A percentile compares a stretch with the other conserved stretches of the same genome.
phyloP scores from a whole-genome alignment of 2,113 vertebrate species.

The Willisornis vidua region DNA sequence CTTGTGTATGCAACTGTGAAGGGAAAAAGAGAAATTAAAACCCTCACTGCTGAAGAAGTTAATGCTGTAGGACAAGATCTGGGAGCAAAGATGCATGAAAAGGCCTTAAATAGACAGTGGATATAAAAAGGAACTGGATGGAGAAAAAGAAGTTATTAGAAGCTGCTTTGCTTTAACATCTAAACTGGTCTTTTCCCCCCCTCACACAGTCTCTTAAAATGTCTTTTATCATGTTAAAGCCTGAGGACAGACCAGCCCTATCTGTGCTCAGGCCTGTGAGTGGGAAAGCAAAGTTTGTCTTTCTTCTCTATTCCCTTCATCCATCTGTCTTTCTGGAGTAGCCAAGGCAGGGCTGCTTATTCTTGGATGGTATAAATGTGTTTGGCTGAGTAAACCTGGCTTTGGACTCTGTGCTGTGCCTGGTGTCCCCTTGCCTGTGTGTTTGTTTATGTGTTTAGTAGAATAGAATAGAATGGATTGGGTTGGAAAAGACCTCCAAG shows the following conservation, averaged over 20 bases:
- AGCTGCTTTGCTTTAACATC: neutral
- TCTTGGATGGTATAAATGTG: neutral
- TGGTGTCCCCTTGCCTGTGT: neutral
- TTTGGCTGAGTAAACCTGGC: neutral
- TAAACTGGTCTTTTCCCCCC: neutral
- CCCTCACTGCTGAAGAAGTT: neutral
- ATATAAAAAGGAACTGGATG: conserved; percentile 10
- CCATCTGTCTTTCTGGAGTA: neutral
- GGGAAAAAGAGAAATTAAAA: neutral
- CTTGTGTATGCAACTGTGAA: neutral
- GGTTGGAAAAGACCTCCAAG: too few species aligned
- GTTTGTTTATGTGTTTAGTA: neutral
- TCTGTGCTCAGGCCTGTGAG: neutral
- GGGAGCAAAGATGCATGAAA: neutral
- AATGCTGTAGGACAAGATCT: neutral
- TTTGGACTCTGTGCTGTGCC: neutral
- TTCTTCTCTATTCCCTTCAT: neutral
- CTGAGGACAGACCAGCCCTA: neutral
- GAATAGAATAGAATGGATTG: too few species aligned
- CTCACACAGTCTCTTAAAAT: neutral
- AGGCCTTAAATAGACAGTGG: neutral
- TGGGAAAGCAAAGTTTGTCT: neutral
- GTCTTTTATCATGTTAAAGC: neutral
- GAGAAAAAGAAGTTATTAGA: neutral
- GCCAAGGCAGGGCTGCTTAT: neutral